phyloP scores from a whole-genome alignment of 2,888 invertebrate genomes.

The Cheilosia urbana region DNA sequence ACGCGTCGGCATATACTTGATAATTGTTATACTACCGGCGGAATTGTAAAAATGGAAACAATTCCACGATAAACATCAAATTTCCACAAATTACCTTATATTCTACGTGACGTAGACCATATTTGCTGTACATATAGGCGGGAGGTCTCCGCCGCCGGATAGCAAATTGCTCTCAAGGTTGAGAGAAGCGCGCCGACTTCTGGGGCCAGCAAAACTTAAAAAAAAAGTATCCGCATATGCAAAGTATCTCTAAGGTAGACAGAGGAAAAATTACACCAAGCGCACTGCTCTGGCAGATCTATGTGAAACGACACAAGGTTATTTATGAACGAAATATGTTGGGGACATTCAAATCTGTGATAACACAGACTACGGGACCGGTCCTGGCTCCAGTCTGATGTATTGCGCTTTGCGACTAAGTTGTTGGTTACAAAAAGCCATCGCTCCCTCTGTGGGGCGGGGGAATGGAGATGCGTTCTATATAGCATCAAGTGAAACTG shows the following conservation, averaged over 20 bases:
- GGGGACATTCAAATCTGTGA: slow-evolving; percentile 71
- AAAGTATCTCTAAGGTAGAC: slow-evolving; percentile 55
- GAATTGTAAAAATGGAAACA: slow-evolving; percentile 81
- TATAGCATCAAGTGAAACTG: slow-evolving; percentile 29
- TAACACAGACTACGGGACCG: slow-evolving; percentile 61
- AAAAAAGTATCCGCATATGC: slow-evolving; percentile 65
- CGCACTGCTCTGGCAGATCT: slow-evolving; percentile 17
- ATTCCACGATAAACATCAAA: slow-evolving; percentile 83
- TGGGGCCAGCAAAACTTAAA: slow-evolving; percentile 21
- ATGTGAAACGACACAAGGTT: slow-evolving; percentile 50
- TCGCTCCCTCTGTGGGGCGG: neutral
- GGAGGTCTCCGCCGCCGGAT: neutral
- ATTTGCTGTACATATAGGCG: slow-evolving; percentile 23
- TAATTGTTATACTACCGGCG: slow-evolving; percentile 74
- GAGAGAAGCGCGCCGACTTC: neutral
- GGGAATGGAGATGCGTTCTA: slow-evolving; percentile 12
- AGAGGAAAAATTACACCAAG: slow-evolving; percentile 30
- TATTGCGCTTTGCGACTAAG: slow-evolving; percentile 62
- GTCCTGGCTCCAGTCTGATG: slow-evolving; percentile 30
- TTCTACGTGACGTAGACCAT: slow-evolving; percentile 81
- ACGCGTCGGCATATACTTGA: slow-evolving; percentile 26
- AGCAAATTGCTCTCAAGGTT: slow-evolving; percentile 32
- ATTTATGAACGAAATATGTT: slow-evolving; percentile 73
- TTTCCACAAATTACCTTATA: slow-evolving; percentile 83
- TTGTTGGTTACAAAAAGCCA: slow-evolving; percentile 66